phyloP scores from a whole-genome alignment of 1,140 invertebrate species.

The Musca vetustissima region DNA sequence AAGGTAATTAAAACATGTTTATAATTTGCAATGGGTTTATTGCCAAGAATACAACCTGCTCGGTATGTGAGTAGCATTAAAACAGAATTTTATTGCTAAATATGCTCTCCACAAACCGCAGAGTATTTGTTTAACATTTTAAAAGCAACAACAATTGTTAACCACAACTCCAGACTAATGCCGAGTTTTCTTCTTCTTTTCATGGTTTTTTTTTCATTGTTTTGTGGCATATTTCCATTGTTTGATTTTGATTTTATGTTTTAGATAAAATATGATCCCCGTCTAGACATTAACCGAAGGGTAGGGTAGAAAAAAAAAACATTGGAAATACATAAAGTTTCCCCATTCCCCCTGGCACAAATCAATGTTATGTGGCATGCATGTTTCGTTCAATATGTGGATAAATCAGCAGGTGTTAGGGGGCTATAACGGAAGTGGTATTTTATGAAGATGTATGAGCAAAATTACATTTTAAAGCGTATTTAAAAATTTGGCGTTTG shows the following conservation, averaged over 20 bases:
- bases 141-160: too few species aligned
- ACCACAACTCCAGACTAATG: background rate
- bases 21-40: conserved; percentile 2
- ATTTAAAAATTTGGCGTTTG: too few species aligned
- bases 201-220: conserved; percentile 5
- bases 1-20: conserved; percentile 64
- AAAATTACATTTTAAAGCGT: too few species aligned
- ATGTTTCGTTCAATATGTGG: too few species aligned
- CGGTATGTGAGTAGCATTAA: background rate
- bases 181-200: conserved; percentile 8
- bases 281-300: conserved; percentile 45
- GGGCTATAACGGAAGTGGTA: too few species aligned
- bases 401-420: too few species aligned
- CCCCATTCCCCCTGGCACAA: too few species aligned
- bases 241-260: conserved; percentile 27
- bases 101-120: too few species aligned
- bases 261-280: conserved; percentile 52
- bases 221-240: conserved; percentile 27
- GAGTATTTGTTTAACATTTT: too few species aligned
- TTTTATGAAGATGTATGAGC: too few species aligned
- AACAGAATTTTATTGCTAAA: background rate
- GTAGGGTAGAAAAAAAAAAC: conserved; percentile 42
- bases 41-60: background rate
- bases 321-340: too few species aligned
- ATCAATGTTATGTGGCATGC: too few species aligned